These are phyloP conservation scores for Epinephelus malabaricus DNA, from an alignment of 2,797 vertebrate species.

Conservation along the genomic window DNA sequence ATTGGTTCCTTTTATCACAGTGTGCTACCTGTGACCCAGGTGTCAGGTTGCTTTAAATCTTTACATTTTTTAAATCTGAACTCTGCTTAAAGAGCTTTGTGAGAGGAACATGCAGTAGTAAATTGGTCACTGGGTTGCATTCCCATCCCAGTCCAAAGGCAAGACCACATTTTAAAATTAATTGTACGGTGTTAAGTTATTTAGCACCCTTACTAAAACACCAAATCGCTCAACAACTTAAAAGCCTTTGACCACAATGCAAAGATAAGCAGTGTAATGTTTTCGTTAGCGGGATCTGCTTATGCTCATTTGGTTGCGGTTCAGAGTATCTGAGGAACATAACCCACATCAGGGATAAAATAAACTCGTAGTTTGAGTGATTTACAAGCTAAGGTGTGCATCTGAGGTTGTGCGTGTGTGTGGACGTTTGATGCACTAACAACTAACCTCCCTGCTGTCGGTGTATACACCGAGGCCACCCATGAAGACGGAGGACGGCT, in stretches of 20 bases:
- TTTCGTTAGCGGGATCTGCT: background rate
- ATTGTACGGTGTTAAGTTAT: background rate
- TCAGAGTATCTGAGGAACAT: background rate
- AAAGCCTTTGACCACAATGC: background rate
- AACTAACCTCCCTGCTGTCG: constrained; percentile 33
- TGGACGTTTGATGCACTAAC: constrained; percentile 18
- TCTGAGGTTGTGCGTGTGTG: constrained; percentile 11
- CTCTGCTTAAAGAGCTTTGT: constrained; percentile 45
- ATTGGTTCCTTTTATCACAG: constrained; percentile 40
- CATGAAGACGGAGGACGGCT: constrained; percentile 21
- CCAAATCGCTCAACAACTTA: background rate
- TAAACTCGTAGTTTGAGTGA: constrained; percentile 35
- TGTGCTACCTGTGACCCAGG: constrained; percentile 59
- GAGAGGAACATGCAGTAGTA: constrained; percentile 32
- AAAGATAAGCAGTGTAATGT: background rate
- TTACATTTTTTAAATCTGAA: constrained; percentile 52
- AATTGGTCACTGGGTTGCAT: constrained; percentile 34
- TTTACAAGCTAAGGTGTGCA: constrained; percentile 50
- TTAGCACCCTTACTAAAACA: background rate
- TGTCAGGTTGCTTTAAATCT: constrained; percentile 72
- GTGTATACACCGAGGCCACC: constrained; percentile 57
- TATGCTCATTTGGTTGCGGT: background rate
- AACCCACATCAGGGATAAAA: background rate
- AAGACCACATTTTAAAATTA: background rate
- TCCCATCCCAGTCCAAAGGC: constrained; percentile 1